Conservation (phyloP, 2,888 invertebrate species). For the Automeris io region DNA sequence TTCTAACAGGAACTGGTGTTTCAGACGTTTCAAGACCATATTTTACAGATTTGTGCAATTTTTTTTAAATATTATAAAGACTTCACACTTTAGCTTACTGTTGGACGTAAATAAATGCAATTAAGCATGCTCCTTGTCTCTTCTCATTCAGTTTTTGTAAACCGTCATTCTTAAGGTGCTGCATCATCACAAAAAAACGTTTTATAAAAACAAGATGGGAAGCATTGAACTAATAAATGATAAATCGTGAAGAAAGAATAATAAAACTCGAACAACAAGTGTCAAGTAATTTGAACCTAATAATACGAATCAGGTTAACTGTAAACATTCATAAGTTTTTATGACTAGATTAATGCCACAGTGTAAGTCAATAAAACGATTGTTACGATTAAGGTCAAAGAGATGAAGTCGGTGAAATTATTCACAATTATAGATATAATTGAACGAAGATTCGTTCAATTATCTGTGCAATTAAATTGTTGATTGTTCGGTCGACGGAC, state of each 20-base stretch:
- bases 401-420: slow-evolving; percentile 1
- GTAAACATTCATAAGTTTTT: background rate
- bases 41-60: too few species aligned
- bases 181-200: too few species aligned
- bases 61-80: too few species aligned
- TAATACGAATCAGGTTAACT: slow-evolving; percentile 12
- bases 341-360: background rate
- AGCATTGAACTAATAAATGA: too few species aligned
- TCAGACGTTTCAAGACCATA: too few species aligned
- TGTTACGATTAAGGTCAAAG: slow-evolving; percentile 12
- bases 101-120: too few species aligned
- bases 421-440: slow-evolving; percentile 1
- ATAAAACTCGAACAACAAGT: slow-evolving; percentile 9
- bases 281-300: slow-evolving; percentile 24
- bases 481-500: slow-evolving; percentile 4
- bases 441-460: background rate
- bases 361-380: slow-evolving; percentile 21
- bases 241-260: slow-evolving; percentile 1
- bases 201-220: too few species aligned
- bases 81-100: too few species aligned
- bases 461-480: slow-evolving; percentile 5
- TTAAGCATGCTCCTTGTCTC: too few species aligned
- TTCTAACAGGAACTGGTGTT: too few species aligned
- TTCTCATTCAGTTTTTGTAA: too few species aligned
- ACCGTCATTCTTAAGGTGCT: too few species aligned